These are phyloP conservation scores for Martes flavigula DNA, from an alignment of 2,797 vertebrate genomes.

Conservation along the genomic window DNA sequence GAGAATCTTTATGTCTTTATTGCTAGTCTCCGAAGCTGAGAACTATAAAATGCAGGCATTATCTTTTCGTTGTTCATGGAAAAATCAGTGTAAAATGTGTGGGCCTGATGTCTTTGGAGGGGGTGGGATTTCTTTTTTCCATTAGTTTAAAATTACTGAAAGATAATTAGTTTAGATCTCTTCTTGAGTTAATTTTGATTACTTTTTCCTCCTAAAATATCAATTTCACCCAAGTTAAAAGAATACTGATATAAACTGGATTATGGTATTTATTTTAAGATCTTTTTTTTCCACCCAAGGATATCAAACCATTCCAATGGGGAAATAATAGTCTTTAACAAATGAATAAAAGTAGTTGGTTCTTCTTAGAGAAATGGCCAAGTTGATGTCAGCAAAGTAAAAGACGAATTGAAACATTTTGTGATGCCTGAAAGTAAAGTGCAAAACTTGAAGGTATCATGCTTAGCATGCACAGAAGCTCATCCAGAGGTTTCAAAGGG, in stretches of 20 bases:
- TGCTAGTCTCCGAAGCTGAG: background rate
- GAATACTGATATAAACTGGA: background rate
- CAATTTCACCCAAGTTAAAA: background rate
- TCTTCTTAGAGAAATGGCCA: background rate
- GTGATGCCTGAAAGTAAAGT: background rate
- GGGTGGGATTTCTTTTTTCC: background rate
- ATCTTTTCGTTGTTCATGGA: background rate
- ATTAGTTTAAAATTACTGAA: background rate
- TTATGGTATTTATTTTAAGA: background rate
- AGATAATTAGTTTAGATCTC: background rate
- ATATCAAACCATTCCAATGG: background rate
- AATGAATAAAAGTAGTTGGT: background rate
- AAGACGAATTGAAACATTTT: background rate
- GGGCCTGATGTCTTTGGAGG: background rate
- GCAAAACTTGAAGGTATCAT: too few relatives aligned
- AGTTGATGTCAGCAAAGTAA: background rate
- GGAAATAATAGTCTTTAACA: background rate
- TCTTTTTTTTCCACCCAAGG: background rate
- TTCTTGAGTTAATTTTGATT: background rate
- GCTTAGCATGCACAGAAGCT: background rate
- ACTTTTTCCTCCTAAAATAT: background rate
- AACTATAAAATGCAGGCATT: background rate
- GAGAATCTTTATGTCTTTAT: background rate
- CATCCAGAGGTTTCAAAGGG: background rate
- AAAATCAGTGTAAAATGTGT: background rate